Base-by-base conservation (phyloP, 2,797 vertebrate genomes). In the Buceros bicornis region DNA sequence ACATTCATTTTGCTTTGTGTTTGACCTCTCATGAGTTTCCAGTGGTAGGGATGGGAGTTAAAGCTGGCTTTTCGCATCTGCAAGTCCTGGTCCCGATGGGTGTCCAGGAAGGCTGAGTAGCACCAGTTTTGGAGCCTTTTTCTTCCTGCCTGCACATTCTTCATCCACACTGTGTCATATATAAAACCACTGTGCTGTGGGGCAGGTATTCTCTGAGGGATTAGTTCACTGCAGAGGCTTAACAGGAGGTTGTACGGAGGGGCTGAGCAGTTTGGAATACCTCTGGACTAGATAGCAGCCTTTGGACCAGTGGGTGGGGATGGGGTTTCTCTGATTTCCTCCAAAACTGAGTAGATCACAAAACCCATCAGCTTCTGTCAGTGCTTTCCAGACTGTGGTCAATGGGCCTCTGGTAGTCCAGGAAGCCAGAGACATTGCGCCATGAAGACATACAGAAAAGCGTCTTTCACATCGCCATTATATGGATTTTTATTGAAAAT, bases 21-120 rank as follows among this genome's bases (percentile, higher is more conserved):
- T 84, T 81, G 35, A 64, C n/a, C 28, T 77, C 51, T 79, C 13
- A 37, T 50, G n/a, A 48, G n/a, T 58, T 90, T 77, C 28, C 28
- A 22, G 54, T 20, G 18, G 5, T 19, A 48, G 47, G 2, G n/a
- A 40, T 43, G 74, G 53, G 16, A 79, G 16, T 61, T 40, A 77
- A 72, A 60, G 19, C 16, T 33, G 33, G 0, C 4, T 61, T 88
- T 79, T 26, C 16, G 9, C 50, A 28, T 56, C 56, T 87, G 33
- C 3, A 4, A 35, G 25, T 62, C 48, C 53, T 82, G 21, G 21
- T 78, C 12, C 24, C 0, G 0, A 9, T 2, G 11, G 29, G 6
- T 51, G 12, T 57, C 16, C 1, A 6, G 17, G 42, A 47, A 56
- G n/a, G 11, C 17, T 45, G 11, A 12, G 5, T 51, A 60, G 43